These are phyloP conservation scores for Micrastur ruficollis DNA, from an alignment of 2,797 vertebrate species.

Conservation along the genomic window DNA sequence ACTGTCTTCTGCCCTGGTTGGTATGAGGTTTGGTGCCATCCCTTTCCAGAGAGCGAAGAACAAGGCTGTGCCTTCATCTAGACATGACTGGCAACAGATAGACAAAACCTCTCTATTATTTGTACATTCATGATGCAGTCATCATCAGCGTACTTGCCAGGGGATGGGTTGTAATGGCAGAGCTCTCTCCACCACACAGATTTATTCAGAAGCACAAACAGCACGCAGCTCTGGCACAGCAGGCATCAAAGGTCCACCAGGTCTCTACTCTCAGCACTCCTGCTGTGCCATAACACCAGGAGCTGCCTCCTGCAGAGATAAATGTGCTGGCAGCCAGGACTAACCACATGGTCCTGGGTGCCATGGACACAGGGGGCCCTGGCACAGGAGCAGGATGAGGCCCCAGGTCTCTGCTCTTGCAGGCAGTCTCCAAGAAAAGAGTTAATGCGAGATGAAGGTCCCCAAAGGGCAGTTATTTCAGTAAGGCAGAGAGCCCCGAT, in stretches of 20 bases:
- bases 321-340: rapidly evolving
- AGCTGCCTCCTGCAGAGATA: not conserved
- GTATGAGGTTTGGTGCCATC: not conserved
- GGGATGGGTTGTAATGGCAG: not conserved
- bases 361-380: rapidly evolving
- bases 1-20: not conserved
- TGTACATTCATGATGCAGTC: rapidly evolving
- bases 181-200: not conserved
- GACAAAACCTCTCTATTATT: not conserved
- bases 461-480: slow-evolving; percentile 41
- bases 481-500: not conserved
- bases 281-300: not conserved
- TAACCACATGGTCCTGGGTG: not conserved
- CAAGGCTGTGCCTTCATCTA: not conserved
- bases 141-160: rapidly evolving
- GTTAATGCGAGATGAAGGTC: not conserved
- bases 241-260: not conserved
- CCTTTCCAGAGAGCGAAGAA: not conserved
- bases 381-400: not conserved
- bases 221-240: not conserved
- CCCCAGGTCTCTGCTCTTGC: not conserved
- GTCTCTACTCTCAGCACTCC: not conserved
- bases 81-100: rapidly evolving
- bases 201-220: not conserved
- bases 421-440: not conserved